Percentiles rank a stretch among this genome's conserved stretches.
These are phyloP conservation scores for Girardinichthys multiradiatus DNA, from an alignment of 2,113 vertebrate species.

Conservation along the genomic window DNA sequence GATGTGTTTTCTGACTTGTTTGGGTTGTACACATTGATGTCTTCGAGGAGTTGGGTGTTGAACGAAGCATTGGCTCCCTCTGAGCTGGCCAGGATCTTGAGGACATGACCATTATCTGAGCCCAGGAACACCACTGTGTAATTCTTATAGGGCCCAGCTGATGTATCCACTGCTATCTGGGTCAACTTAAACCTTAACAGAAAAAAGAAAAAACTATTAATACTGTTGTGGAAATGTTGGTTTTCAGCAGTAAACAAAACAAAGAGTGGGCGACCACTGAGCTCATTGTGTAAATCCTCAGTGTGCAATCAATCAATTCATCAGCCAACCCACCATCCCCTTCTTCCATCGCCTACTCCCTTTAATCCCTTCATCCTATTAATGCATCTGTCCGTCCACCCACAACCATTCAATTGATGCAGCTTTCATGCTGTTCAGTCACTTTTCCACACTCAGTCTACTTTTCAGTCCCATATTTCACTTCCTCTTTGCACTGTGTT, in stretches of 20 bases:
- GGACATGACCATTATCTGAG: conserved; percentile 86
- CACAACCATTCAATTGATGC: conserved; percentile 22
- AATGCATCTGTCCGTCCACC: conserved; percentile 43
- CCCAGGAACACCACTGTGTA: conserved; percentile 91
- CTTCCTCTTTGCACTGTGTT: background rate
- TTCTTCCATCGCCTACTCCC: conserved; percentile 43
- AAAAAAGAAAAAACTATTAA: background rate
- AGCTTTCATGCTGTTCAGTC: background rate
- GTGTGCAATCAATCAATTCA: conserved; percentile 51
- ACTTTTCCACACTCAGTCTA: conserved; percentile 2
- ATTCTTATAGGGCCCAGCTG: conserved; percentile 84
- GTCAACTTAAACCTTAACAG: conserved; percentile 85
- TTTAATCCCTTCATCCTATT: conserved; percentile 48
- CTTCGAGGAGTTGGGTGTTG: conserved; percentile 86
- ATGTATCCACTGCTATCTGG: conserved; percentile 87
- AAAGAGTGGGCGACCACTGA: conserved; percentile 41
- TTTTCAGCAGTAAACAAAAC: conserved; percentile 40
- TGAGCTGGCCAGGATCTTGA: conserved; percentile 87
- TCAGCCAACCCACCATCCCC: conserved; percentile 31
- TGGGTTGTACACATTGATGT: conserved; percentile 89
- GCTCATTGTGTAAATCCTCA: conserved; percentile 52
- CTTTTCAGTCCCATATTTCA: background rate
- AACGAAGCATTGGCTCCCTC: conserved; percentile 68
- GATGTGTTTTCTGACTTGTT: conserved; percentile 78
- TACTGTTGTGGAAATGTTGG: conserved; percentile 19